These are phyloP conservation scores for Barbus barbus DNA, from an alignment of 2,113 vertebrate species.

Conservation along the genomic window DNA sequence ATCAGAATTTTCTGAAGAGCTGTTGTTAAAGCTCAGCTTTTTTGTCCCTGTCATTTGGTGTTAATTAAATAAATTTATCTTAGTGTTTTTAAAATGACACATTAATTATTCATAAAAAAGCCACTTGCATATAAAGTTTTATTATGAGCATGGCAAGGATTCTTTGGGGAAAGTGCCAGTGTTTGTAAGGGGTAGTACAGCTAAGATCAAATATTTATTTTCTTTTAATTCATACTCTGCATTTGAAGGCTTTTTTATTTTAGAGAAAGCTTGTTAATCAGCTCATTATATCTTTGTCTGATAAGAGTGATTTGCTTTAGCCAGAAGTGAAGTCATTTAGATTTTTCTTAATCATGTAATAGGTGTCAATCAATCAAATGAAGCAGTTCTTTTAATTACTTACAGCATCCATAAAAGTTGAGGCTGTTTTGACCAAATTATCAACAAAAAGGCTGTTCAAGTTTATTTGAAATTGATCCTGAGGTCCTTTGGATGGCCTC, in stretches of 20 bases:
- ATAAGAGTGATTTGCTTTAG: slow-evolving; percentile 36
- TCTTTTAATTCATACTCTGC: slow-evolving; percentile 1
- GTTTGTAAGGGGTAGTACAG: not conserved
- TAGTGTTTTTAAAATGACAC: not conserved
- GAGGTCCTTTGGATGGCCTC: too few relatives aligned
- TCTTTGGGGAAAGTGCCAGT: not conserved
- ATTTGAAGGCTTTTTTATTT: slow-evolving; percentile 9
- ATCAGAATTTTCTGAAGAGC: not conserved
- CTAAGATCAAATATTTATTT: slow-evolving; percentile 1
- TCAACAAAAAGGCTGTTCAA: not conserved
- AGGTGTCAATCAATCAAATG: not conserved
- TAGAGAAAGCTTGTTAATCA: slow-evolving; percentile 29
- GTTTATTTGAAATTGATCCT: too few relatives aligned
- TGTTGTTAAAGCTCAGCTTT: not conserved
- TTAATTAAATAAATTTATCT: not conserved
- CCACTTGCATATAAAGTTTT: not conserved
- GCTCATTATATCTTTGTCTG: slow-evolving; percentile 40
- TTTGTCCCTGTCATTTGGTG: not conserved
- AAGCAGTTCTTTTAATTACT: slow-evolving; percentile 24
- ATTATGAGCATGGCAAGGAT: not conserved
- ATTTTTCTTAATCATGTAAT: slow-evolving; percentile 5
- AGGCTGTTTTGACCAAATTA: slow-evolving; percentile 19
- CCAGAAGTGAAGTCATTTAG: slow-evolving; percentile 26
- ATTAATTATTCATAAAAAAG: slow-evolving; percentile 5
- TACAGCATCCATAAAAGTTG: slow-evolving; percentile 14